Evolutionary conservation across 2,888 invertebrate species (phyloP), one percentile per base, ranked within the genome.

Genomic region (Chirona hameri): DNA sequence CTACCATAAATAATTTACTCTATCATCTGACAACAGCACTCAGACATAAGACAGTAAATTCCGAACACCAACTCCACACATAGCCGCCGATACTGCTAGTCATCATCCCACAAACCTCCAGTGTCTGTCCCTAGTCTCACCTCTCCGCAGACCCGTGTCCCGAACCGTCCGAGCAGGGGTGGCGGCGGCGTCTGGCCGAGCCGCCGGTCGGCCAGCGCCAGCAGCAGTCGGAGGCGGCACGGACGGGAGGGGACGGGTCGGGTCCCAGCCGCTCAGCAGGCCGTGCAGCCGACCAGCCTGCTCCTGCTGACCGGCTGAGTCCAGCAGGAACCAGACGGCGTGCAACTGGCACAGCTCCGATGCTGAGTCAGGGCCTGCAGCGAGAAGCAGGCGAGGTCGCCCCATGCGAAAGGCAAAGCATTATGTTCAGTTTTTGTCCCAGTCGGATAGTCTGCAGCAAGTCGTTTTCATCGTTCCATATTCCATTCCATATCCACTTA

Each of bases 201-300:
- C 46, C 46, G 76, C 7, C 76, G 24, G 76, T 76, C 80, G 27
- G 80, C 80, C 52, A 80, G 80, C 27, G 27, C 27, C 80, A 80
- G 29, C 27, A 80, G 80, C 80, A 80, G 80, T 2, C 80, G 48
- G 52, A 80, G 80, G n/a, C 52, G 52, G 80, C n/a, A 9, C 55
- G 52, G 52, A 80, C 80, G 9, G 48, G 27, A 4, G 76, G 24
- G 24, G 76, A 2, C 39, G 76, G 76, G 27, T 27, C 27, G 27
- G 21, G n/a, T 7, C 52, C 80, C 52, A 48, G 52, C 14, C 52
- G 3, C 15, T 27, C 27, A 80, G 52, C 27, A 52, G 80, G 15
- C 27, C n/a, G 7, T 27, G 80, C 52, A 80, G 80, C 18, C 52
- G 52, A 48, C 27, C 55, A 12, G 80, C 52, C 1, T 15, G 48